Percentiles rank a stretch among this genome's conserved stretches.
phyloP scores from a whole-genome alignment of 2,888 invertebrate genomes.

The Fragum whitleyi region DNA sequence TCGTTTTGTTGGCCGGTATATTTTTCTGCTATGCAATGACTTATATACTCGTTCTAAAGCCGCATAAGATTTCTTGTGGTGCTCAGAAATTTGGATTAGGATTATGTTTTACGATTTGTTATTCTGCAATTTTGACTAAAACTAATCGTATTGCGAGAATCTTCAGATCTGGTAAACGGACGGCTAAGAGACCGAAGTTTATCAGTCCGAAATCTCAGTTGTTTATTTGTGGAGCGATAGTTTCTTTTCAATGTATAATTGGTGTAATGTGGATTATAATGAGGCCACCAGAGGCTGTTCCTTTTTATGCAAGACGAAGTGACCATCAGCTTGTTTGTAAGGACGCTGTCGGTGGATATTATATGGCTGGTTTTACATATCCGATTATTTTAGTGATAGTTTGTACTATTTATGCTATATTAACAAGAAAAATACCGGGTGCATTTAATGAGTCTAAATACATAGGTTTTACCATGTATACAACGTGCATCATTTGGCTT shows the following conservation, averaged over 20 bases:
- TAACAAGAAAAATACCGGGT: slow-evolving; percentile 86
- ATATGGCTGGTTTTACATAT: slow-evolving; percentile 90
- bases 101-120: slow-evolving; percentile 85
- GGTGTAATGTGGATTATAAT: slow-evolving; percentile 97
- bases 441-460: slow-evolving; percentile 86
- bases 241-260: slow-evolving; percentile 88
- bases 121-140: slow-evolving; percentile 85
- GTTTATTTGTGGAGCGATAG: slow-evolving; percentile 84
- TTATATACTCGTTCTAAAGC: slow-evolving; percentile 84
- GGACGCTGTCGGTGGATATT: slow-evolving; percentile 87
- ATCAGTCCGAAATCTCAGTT: slow-evolving; percentile 86
- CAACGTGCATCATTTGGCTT: slow-evolving; percentile 90
- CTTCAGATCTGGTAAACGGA: slow-evolving; percentile 85
- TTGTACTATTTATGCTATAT: slow-evolving; percentile 85
- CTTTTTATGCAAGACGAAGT: slow-evolving; percentile 95
- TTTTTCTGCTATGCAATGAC: slow-evolving; percentile 84
- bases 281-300: slow-evolving; percentile 94
- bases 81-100: slow-evolving; percentile 85
- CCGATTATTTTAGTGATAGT: slow-evolving; percentile 95
- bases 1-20: slow-evolving; percentile 84
- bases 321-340: slow-evolving; percentile 95
- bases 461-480: slow-evolving; percentile 92
- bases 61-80: slow-evolving; percentile 84
- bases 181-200: slow-evolving; percentile 85
- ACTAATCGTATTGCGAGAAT: slow-evolving; percentile 85